Base-by-base conservation (phyloP, 2,888 invertebrate species). In the Drosophila incognita region DNA sequence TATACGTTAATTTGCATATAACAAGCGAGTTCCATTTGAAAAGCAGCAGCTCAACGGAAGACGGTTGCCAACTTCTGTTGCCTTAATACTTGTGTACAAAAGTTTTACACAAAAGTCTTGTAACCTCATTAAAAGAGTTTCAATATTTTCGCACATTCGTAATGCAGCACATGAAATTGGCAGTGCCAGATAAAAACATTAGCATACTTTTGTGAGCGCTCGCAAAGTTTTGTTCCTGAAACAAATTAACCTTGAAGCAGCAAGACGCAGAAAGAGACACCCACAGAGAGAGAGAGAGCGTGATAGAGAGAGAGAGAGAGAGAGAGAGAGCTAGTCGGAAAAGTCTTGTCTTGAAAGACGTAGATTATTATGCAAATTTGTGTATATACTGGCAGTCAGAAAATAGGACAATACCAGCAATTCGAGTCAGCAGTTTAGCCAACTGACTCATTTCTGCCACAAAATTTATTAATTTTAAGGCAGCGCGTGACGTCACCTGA, bases 181-280 rank as follows among this genome's bases (percentile, higher is more conserved):
- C 73, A 62, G 51, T 68, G 38, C 54, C 29, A 73, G 51, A 67
- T 57, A 68, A 79, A 76, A 76, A 78, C 67, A 87, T 87, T 87
- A 81, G 84, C 87, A 87, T 87, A 88, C 84, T 86, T 82, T 76
- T 72, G 70, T 46, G 46, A 64, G 82, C 63, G 69, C 66, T 21
- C 56, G 52, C 69, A 67, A 81, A 84, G 76, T 85, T 82, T 46
- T 85, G 72, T 79, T 79, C 67, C 60, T 67, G 68, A 77, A 76
- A 77, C 82, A 88, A 87, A 88, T 87, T 88, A 87, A 88, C 87
- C 87, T 87, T 87, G 88, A 86, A 86, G 61, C 11, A n/a, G 21
- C 51, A 52, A 31, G 24, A 8, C 13, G 24, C 27, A 24, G 33
- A n/a, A 31, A n/a, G 29, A 2, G 31, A n/a, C 27, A 24, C 24